Evolutionary conservation across 2,888 invertebrate genomes (phyloP).

Genomic region (Drosophila fungiperda): DNA sequence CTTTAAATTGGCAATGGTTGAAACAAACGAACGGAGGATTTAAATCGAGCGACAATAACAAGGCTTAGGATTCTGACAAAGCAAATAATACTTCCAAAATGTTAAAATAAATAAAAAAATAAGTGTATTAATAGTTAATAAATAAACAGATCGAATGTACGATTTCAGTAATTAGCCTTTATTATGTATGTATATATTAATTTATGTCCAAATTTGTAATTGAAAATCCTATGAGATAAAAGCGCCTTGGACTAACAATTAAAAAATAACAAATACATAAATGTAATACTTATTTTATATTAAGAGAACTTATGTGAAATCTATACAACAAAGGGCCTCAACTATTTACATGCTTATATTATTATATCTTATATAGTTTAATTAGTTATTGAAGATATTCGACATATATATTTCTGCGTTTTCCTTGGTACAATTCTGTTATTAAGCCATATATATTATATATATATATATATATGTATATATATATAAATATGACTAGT

Average conservation of each 20-base stretch:
- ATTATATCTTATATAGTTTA: conserved; percentile 16
- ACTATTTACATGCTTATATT: conserved; percentile 64
- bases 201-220: conserved; percentile 46
- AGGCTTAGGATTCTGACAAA: not conserved
- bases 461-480: not conserved
- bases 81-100: not conserved
- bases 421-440: conserved; percentile 38
- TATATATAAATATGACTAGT: conserved; percentile 63
- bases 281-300: conserved; percentile 46
- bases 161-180: conserved; percentile 50
- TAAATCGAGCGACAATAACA: not conserved
- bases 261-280: conserved; percentile 67
- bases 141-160: conserved; percentile 3
- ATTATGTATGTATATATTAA: conserved; percentile 40
- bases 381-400: conserved; percentile 41
- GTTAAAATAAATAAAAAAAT: not conserved
- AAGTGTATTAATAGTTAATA: not conserved
- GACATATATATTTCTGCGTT: conserved; percentile 37
- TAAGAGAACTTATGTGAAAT: conserved; percentile 59
- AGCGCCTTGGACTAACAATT: conserved; percentile 70
- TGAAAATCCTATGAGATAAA: conserved; percentile 66
- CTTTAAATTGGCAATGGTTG: not conserved
- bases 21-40: not conserved
- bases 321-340: conserved; percentile 59
- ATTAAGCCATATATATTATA: conserved; percentile 25